Evolutionary conservation across 2,888 invertebrate genomes (phyloP), one percentile per base, ranked within the genome.

Genomic region (Campoletis raptor): DNA sequence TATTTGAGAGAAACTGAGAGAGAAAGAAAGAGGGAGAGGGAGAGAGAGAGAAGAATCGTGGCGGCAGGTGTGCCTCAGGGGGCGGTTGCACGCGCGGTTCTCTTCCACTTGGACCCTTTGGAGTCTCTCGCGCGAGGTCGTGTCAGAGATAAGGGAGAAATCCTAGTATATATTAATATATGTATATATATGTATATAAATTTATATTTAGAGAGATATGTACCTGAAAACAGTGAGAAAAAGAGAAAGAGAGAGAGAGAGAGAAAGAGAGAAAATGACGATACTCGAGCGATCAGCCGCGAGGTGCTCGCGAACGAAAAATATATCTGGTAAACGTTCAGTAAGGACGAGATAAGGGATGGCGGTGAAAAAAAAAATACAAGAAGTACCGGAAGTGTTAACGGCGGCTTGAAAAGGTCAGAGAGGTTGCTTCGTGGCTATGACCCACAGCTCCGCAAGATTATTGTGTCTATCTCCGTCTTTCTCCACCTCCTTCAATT

Each of bases 401-500:
- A 87, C 84, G 82, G 79, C 84, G 78, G 82, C 84, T 79, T 57
- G 70, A 61, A 80, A 87, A 82, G 92, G 90, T 92, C 91, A 90
- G 85, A 91, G 92, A 91, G 93, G 90, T 92, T 90, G 90, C 88
- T 90, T 90, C 90, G 90, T 92, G 91, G 88, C 88, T 91, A 88
- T 91, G 92, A 92, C 92, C 92, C 88, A 91, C 89, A 90, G 90
- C 90, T 90, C 88, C 90, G 89, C 30, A 30, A 90, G 89, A 88
- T 76, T 69, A 42, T 66, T 48, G 54, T 74, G 67, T 81, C 45
- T 72, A 15, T 86, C n/a, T 24, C 73, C 69, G 10, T 72, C 36
- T 52, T 21, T 77, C 69, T 57, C 42, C 30, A n/a, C 54, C 67
- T 70, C 54, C 24, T 57, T 54, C 67, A n/a, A n/a, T 48, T 21